Evolutionary conservation across 2,113 vertebrate species (phyloP), one percentile per base, ranked within the genome.

Genomic region (Campylomormyrus tamandua): DNA sequence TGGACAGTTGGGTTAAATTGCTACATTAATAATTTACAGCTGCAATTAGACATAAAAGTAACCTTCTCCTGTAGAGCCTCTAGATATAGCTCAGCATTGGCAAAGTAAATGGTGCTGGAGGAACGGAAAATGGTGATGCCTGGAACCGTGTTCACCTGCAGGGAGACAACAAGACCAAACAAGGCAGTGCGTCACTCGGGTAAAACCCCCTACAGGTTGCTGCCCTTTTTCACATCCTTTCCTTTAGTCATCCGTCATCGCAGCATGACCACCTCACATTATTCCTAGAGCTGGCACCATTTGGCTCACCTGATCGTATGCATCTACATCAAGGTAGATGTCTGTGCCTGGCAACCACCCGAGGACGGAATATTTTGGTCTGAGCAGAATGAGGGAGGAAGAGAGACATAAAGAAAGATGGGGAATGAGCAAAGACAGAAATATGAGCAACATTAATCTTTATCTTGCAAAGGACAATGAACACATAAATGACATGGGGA

Each of bases 51-150:
- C 84, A 45, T 7, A 52, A 48, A 87, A 91, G 62, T 62, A 11
- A 99, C 98, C 97, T 97, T 98, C 92, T 96, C 93, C 93, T 97
- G 98, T 87, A 99, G 94, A 0, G 97, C 95, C 0, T 98, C 97
- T 0, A 97, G 93, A 0, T 98, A 99, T 21, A 99, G 93, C 90
- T 99, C 98, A 58, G 98, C 97, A 0, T 99, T 99, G 90, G 98
- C 98, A 80, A 99, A 99, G 94, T 98, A 99, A n/a, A 99, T 3
- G 0, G 98, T 98, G 83, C 96, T 95, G 0, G 98, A 98, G 11
- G 98, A 99, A 77, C 94, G 96, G 93, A 99, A 99, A 91, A 99
- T 97, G 91, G 97, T 99, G 91, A 99, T 94, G 0, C 98, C 98
- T 0, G 97, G 97, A 91, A 99, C 91, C 90, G 97, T 96, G 90